These are phyloP conservation scores for Ophiodon elongatus DNA, from an alignment of 2,113 vertebrate genomes.

Conservation along the genomic window DNA sequence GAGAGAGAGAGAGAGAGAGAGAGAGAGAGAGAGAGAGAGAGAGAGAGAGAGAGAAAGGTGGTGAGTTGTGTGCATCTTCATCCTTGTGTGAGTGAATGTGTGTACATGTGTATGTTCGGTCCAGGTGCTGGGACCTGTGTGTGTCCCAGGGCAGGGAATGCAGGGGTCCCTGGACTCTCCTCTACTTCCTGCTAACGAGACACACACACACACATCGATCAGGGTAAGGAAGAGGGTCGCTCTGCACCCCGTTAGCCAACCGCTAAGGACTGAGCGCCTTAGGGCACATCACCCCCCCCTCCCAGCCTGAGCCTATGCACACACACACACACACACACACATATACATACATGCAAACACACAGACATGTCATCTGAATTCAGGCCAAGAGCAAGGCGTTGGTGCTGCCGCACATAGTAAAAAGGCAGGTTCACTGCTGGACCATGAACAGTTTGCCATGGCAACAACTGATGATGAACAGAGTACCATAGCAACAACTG, in stretches of 20 bases:
- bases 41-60: conserved; percentile 27
- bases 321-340: neutral
- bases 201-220: conserved; percentile 70
- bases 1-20: conserved; percentile 40
- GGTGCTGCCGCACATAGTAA: conserved; percentile 66
- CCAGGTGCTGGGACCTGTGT: conserved; percentile 76
- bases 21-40: conserved; percentile 30
- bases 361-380: conserved; percentile 76
- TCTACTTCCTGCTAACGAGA: conserved; percentile 78
- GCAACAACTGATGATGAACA: conserved; percentile 36
- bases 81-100: conserved; percentile 31
- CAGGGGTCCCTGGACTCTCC: conserved; percentile 75
- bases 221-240: conserved; percentile 70
- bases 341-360: conserved; percentile 28
- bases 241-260: conserved; percentile 74
- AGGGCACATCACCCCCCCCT: conserved; percentile 55
- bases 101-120: conserved; percentile 50
- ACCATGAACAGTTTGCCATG: conserved; percentile 35
- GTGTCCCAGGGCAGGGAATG: conserved; percentile 78
- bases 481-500: conserved; percentile 24
- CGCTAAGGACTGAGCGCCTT: conserved; percentile 74
- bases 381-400: conserved; percentile 45
- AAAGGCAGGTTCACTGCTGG: conserved; percentile 33
- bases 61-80: conserved; percentile 49
- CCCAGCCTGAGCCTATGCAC: neutral